phyloP scores from a whole-genome alignment of 2,113 vertebrate species.

The Oncorhynchus nerka region DNA sequence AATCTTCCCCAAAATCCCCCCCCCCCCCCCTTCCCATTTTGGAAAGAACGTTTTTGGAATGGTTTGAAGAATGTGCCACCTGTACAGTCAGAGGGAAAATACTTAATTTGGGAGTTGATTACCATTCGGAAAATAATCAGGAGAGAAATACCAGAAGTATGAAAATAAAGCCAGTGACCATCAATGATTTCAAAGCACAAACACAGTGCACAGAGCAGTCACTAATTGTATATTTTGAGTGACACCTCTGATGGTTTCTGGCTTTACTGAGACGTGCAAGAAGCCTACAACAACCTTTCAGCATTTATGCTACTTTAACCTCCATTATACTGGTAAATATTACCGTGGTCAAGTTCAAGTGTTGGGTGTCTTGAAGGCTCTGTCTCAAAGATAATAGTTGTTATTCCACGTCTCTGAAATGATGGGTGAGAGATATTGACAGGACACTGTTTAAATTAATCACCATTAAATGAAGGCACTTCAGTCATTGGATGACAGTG shows the following conservation, averaged over 20 bases:
- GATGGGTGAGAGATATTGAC: neutral
- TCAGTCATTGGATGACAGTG: too few relatives aligned
- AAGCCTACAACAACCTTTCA: conserved; percentile 52
- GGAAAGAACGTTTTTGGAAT: conserved; percentile 34
- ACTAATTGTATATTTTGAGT: conserved; percentile 54
- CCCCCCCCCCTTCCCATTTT: conserved; percentile 9
- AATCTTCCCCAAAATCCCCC: conserved; percentile 60
- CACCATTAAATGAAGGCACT: too few relatives aligned
- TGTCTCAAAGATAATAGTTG: neutral
- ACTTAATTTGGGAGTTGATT: conserved; percentile 70
- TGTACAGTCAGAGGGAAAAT: conserved; percentile 59
- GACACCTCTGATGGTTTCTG: conserved; percentile 27
- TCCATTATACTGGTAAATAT: conserved; percentile 52
- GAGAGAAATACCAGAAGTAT: conserved; percentile 56
- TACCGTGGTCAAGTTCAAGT: conserved; percentile 44
- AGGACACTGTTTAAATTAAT: neutral
- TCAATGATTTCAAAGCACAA: conserved; percentile 64
- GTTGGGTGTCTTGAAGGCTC: conserved; percentile 19
- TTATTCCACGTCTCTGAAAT: neutral
- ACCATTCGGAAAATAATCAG: conserved; percentile 65
- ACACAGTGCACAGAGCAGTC: conserved; percentile 41
- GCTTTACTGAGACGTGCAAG: conserved; percentile 37
- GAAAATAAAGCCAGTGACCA: conserved; percentile 64
- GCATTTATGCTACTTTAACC: conserved; percentile 37
- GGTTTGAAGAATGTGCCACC: conserved; percentile 42